Conservation (phyloP, 2,113 vertebrate species). For the Atrichornis clamosus region DNA sequence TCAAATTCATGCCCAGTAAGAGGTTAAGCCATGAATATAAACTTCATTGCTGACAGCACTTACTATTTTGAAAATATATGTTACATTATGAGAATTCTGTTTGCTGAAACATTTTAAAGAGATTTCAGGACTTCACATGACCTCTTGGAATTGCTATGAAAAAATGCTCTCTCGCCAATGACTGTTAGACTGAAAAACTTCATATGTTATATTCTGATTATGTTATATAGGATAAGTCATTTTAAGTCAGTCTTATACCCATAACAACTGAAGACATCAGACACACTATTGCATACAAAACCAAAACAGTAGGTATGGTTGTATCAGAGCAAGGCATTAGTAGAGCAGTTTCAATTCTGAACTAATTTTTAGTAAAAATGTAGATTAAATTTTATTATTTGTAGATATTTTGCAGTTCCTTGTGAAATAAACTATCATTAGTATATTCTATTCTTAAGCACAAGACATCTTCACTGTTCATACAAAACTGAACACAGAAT, state of each 20-base stretch:
- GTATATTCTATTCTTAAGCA: background rate
- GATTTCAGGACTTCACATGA: background rate
- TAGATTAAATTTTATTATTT: background rate
- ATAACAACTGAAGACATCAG: background rate
- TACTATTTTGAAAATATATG: background rate
- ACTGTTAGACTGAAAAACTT: background rate
- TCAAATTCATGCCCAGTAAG: background rate
- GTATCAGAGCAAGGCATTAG: background rate
- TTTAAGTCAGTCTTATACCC: background rate
- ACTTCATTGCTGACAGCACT: background rate
- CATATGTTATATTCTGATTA: background rate
- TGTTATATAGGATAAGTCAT: rapidly evolving
- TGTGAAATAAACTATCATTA: background rate
- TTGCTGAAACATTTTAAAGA: background rate
- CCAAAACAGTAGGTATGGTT: background rate
- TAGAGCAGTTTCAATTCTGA: background rate
- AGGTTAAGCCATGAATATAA: background rate
- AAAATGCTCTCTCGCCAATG: background rate
- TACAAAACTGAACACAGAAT: background rate
- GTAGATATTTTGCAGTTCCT: background rate
- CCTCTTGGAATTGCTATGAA: background rate
- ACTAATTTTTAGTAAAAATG: background rate
- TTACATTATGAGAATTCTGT: background rate
- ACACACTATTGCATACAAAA: background rate
- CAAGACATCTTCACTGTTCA: background rate